phyloP scores from a whole-genome alignment of 2,797 vertebrate species.

The Smutsia gigantea region DNA sequence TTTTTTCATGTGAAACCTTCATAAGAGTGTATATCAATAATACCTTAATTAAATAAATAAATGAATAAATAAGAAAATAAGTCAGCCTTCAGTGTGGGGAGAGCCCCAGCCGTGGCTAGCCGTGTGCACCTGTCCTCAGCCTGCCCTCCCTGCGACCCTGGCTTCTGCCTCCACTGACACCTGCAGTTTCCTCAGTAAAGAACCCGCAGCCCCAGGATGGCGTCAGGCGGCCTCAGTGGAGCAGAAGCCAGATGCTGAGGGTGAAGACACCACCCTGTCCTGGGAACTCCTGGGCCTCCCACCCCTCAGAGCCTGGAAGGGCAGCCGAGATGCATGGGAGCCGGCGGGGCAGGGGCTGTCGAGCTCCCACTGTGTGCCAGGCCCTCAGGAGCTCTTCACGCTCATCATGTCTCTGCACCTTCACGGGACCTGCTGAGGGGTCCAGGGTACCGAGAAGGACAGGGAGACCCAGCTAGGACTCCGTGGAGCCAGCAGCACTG shows the following conservation, averaged over 20 bases:
- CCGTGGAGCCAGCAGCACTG: neutral
- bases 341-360: accelerated
- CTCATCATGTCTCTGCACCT: neutral
- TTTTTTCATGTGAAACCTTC: too few relatives aligned
- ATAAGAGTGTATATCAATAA: too few relatives aligned
- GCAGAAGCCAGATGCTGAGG: neutral
- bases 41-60: too few relatives aligned
- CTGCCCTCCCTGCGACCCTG: neutral
- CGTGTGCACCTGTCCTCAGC: neutral
- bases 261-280: neutral
- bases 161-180: neutral
- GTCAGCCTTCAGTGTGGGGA: neutral
- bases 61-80: neutral
- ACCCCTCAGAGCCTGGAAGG: neutral
- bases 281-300: neutral
- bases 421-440: neutral
- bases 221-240: accelerated
- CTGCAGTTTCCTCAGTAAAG: neutral
- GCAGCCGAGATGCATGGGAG: neutral
- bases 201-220: neutral
- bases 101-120: neutral
- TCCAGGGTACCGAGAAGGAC: neutral
- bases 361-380: neutral
- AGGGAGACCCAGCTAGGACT: neutral
- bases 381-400: neutral